Percentiles rank a stretch among this genome's conserved stretches.
These are phyloP conservation scores for Uria lomvia DNA, from an alignment of 2,113 vertebrate species.

Conservation along the genomic window DNA sequence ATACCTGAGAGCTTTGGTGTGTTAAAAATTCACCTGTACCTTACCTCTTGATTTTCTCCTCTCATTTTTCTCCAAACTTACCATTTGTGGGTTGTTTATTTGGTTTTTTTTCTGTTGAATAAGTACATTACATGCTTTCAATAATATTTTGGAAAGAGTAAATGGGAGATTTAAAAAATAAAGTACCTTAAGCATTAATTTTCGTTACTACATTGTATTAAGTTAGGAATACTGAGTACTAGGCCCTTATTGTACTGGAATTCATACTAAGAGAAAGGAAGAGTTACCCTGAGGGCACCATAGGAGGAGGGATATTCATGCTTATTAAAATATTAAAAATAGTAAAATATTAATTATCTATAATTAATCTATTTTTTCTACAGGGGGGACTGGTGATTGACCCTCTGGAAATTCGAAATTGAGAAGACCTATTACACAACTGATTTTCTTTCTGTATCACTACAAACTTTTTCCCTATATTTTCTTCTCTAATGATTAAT, in stretches of 20 bases:
- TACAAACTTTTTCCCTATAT: background rate
- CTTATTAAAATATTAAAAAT: background rate
- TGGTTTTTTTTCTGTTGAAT: background rate
- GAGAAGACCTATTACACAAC: background rate
- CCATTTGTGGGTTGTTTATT: background rate
- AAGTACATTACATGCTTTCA: background rate
- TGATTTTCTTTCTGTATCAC: background rate
- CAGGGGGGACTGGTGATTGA: background rate
- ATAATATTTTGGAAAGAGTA: background rate
- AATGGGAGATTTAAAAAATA: background rate
- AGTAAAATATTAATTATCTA: background rate
- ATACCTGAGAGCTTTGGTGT: background rate
- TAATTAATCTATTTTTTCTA: background rate
- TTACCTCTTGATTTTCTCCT: background rate
- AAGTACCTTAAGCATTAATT: background rate
- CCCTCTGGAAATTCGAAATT: background rate
- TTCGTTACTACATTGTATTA: background rate
- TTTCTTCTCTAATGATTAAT: background rate
- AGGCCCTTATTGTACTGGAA: background rate
- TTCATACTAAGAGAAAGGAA: background rate
- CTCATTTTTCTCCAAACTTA: background rate
- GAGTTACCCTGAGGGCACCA: background rate
- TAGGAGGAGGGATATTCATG: background rate
- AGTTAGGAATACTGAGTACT: background rate
- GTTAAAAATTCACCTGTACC: background rate